These are phyloP conservation scores for Sinocyclocheilus grahami DNA, from an alignment of 2,113 vertebrate species.

Conservation along the genomic window DNA sequence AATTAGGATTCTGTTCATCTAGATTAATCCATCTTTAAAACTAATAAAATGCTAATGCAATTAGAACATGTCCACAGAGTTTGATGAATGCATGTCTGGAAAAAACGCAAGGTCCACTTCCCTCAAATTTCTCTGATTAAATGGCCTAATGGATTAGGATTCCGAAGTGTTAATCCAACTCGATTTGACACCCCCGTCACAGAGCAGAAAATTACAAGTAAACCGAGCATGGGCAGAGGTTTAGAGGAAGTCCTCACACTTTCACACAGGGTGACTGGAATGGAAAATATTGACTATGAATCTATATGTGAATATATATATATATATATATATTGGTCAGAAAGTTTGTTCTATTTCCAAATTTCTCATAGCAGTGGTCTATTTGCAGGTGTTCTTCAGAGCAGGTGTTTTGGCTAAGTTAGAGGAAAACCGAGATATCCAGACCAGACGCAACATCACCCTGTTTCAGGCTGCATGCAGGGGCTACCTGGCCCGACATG, in stretches of 20 bases:
- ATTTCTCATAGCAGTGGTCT: background rate
- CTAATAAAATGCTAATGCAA: conserved; percentile 52
- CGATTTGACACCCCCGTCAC: conserved; percentile 18
- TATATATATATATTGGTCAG: no score
- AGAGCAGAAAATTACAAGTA: conserved; percentile 35
- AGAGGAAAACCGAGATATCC: conserved; percentile 89
- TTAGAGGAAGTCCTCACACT: background rate
- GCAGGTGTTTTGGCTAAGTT: conserved; percentile 86
- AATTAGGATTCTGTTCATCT: conserved; percentile 44
- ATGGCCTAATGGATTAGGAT: conserved; percentile 30
- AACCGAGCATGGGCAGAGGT: conserved; percentile 18
- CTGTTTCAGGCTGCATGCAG: conserved; percentile 93
- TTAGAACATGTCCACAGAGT: conserved; percentile 30
- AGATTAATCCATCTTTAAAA: conserved; percentile 27
- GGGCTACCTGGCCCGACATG: conserved; percentile 88
- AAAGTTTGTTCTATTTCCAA: no score
- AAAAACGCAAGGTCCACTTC: conserved; percentile 22
- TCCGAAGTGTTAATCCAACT: conserved; percentile 26
- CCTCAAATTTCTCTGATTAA: conserved; percentile 34
- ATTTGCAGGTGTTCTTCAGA: conserved; percentile 90
- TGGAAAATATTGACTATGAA: background rate
- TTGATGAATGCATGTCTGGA: conserved; percentile 27
- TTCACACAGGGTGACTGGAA: background rate
- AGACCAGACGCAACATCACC: conserved; percentile 89
- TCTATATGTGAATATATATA: no score